Conservation (phyloP, 1,140 invertebrate genomes). For the Thaumetopoea pityocampa region DNA sequence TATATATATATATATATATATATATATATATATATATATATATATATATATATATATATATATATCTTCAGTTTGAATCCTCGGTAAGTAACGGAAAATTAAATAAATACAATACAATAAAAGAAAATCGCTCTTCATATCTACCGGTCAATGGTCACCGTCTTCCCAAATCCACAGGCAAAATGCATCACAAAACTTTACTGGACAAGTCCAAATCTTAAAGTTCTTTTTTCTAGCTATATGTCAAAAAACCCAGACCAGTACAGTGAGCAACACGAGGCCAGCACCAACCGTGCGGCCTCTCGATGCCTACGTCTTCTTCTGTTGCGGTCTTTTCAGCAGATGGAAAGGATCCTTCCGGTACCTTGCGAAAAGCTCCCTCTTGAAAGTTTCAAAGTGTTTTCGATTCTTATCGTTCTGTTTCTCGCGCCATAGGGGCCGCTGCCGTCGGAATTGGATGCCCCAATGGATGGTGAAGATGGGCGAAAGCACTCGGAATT, state of each 20-base stretch:
- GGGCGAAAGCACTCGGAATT: conserved; percentile 92
- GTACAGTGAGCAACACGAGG: conserved; percentile 28
- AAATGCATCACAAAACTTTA: too few species aligned
- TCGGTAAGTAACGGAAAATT: too few species aligned
- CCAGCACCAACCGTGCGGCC: conserved; percentile 57
- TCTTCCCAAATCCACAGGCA: too few species aligned
- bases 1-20: too few species aligned
- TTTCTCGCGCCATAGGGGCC: conserved; percentile 89
- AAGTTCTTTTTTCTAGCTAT: not conserved
- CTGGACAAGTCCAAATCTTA: too few species aligned
- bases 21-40: too few species aligned
- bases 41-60: too few species aligned
- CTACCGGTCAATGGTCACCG: too few species aligned
- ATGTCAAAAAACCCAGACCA: conserved; percentile 22
- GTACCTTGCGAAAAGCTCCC: conserved; percentile 88
- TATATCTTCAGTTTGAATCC: too few species aligned
- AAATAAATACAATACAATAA: too few species aligned
- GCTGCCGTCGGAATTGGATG: conserved; percentile 83
- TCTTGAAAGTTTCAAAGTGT: conserved; percentile 89
- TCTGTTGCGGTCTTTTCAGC: conserved; percentile 66
- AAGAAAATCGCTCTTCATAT: too few species aligned
- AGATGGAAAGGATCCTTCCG: conserved; percentile 81
- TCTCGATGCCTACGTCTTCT: conserved; percentile 64
- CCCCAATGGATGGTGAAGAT: conserved; percentile 95
- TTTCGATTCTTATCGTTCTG: conserved; percentile 90